A percentile compares a stretch with the other conserved stretches of the same genome.
These are phyloP conservation scores for Drosophila meridionalis DNA, from an alignment of 2,888 invertebrate genomes.

Conservation along the genomic window DNA sequence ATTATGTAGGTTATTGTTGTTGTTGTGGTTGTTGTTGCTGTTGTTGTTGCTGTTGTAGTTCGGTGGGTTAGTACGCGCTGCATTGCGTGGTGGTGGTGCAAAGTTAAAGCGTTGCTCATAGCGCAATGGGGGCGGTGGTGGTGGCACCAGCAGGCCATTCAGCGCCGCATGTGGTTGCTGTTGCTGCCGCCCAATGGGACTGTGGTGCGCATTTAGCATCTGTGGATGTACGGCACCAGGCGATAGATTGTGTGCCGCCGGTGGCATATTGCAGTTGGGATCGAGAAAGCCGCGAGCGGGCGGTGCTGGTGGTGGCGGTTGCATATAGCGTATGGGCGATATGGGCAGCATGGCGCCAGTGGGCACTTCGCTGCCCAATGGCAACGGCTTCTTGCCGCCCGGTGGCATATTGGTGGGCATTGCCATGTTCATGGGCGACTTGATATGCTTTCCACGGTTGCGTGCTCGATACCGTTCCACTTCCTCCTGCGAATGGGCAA, in stretches of 20 bases:
- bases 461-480: conserved; percentile 91
- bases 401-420: conserved; percentile 37
- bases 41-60: conserved; percentile 55
- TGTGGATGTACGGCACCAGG: conserved; percentile 51
- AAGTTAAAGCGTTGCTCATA: conserved; percentile 63
- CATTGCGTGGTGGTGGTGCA: conserved; percentile 47
- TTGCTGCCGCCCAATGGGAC: conserved; percentile 61
- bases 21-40: conserved; percentile 27
- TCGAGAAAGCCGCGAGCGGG: conserved; percentile 55
- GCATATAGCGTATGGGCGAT: conserved; percentile 71
- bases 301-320: conserved; percentile 12
- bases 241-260: conserved; percentile 45
- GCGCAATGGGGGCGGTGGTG: conserved; percentile 34
- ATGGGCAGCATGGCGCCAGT: conserved; percentile 52
- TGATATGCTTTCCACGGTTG: conserved; percentile 86
- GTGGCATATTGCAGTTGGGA: conserved; percentile 44
- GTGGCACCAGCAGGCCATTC: conserved; percentile 56
- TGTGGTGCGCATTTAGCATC: conserved; percentile 58
- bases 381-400: conserved; percentile 64
- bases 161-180: conserved; percentile 24
- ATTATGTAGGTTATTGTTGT: conserved; percentile 39
- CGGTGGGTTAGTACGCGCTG: conserved; percentile 77
- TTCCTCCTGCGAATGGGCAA: conserved; percentile 96
- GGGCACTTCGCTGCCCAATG: conserved; percentile 39
- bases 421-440: conserved; percentile 66